Evolutionary conservation across 64 coral and sea anemone species (phyloP).

Genomic region (Orbicella faveolata): DNA sequence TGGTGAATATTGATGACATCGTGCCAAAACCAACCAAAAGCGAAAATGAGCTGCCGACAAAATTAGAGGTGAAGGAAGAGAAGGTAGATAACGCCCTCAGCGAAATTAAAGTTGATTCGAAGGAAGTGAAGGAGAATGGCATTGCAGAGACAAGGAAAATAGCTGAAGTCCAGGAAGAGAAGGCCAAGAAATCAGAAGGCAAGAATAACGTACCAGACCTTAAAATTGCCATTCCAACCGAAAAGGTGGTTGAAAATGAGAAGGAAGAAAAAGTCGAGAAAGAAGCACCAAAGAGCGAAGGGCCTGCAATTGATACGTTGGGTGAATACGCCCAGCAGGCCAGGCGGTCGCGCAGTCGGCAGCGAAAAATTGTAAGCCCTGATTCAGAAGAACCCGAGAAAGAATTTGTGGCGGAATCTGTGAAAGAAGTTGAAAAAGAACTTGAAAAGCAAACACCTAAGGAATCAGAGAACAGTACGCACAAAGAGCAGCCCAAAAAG

Average conservation of each 20-base stretch:
- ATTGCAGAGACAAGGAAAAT: background rate
- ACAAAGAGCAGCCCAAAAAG: conserved; percentile 45
- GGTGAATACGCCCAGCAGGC: conserved; percentile 87
- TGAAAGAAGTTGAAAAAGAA: background rate
- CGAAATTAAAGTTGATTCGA: background rate
- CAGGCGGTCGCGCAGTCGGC: conserved; percentile 76
- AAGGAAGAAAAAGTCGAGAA: conserved; percentile 16
- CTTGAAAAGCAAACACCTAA: background rate
- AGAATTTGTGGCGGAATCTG: conserved; percentile 32
- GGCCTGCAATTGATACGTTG: conserved; percentile 75
- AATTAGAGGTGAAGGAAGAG: background rate
- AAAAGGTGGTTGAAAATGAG: conserved; percentile 18
- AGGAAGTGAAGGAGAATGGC: background rate
- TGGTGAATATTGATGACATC: conserved; percentile 28
- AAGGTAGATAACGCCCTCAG: background rate
- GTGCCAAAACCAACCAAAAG: background rate
- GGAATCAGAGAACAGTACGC: background rate
- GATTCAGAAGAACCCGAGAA: conserved; percentile 73
- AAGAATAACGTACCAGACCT: conserved; percentile 12
- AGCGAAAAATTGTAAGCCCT: conserved; percentile 81
- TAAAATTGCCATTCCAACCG: conserved; percentile 31
- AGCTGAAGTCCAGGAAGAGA: background rate
- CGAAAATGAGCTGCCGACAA: background rate
- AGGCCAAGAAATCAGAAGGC: background rate
- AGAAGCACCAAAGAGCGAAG: conserved; percentile 15